phyloP scores from a whole-genome alignment of 2,113 vertebrate species.

The Gavialis gangeticus region DNA sequence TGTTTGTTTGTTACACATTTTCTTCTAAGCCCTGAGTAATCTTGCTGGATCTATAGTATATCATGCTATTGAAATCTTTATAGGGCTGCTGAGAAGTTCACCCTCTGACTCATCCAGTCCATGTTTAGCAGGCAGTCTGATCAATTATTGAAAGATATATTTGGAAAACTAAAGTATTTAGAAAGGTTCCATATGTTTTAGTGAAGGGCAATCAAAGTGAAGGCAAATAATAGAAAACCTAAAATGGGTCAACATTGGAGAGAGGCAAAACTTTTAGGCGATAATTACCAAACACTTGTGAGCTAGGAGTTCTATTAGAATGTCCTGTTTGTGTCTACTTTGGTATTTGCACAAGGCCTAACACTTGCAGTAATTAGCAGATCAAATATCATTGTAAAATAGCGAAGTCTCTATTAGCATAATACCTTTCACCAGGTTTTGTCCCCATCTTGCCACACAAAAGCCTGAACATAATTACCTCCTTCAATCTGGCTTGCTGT shows the following conservation, averaged over 20 bases:
- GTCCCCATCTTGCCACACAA: constrained; percentile 13
- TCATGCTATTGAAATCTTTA: neutral
- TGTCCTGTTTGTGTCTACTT: neutral
- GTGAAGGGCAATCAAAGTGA: constrained; percentile 13
- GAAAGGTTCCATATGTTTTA: neutral
- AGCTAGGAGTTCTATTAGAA: neutral
- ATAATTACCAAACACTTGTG: neutral
- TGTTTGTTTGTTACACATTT: neutral
- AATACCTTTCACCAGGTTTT: constrained; percentile 9
- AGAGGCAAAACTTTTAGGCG: neutral
- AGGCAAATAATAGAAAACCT: neutral
- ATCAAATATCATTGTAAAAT: constrained; percentile 6
- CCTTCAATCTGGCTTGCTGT: neutral
- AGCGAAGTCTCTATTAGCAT: neutral
- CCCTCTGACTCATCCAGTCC: constrained; percentile 15
- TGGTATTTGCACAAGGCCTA: constrained; percentile 10
- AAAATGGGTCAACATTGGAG: neutral
- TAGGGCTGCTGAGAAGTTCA: neutral
- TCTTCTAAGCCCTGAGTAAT: neutral
- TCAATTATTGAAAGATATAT: constrained; percentile 54
- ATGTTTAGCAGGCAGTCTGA: constrained; percentile 12
- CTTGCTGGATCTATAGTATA: neutral
- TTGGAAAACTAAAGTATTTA: neutral
- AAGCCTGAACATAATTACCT: constrained; percentile 32
- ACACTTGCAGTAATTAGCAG: neutral